These are phyloP conservation scores for Chiroxiphia lanceolata DNA, from an alignment of 2,797 vertebrate species.

Conservation along the genomic window DNA sequence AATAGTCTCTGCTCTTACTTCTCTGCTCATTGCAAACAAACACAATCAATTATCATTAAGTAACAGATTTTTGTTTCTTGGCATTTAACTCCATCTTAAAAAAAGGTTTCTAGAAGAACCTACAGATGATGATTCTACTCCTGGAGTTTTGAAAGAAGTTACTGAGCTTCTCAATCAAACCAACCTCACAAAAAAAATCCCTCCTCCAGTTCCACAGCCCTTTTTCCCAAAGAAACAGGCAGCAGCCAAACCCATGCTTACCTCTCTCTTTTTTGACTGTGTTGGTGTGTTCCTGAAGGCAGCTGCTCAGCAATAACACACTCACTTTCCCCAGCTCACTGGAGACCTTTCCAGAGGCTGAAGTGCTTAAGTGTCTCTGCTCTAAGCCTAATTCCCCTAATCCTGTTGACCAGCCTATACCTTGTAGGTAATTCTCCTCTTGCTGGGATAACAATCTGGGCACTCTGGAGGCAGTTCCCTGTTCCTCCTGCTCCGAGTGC, in stretches of 20 bases:
- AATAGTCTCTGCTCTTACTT: background rate
- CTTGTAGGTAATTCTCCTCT: constrained; percentile 74
- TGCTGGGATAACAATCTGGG: background rate
- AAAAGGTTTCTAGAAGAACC: background rate
- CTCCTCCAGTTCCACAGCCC: background rate
- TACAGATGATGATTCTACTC: background rate
- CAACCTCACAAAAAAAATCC: background rate
- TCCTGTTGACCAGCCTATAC: constrained; percentile 79
- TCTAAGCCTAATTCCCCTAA: constrained; percentile 81
- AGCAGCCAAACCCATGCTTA: constrained; percentile 10
- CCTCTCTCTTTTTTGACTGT: constrained; percentile 54
- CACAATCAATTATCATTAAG: background rate
- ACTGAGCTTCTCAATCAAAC: background rate
- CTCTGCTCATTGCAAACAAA: background rate
- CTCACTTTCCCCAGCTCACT: constrained; percentile 68
- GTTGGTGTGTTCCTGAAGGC: constrained; percentile 60
- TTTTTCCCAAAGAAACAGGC: background rate
- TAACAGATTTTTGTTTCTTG: background rate
- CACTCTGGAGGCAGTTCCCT: background rate
- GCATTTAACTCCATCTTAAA: background rate
- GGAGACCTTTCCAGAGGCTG: constrained; percentile 77
- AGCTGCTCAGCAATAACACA: constrained; percentile 74
- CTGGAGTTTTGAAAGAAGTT: background rate
- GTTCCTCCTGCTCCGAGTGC: background rate
- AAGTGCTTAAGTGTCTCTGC: constrained; percentile 71